These are phyloP conservation scores for Promerops cafer DNA, from an alignment of 2,113 vertebrate genomes.

Conservation along the genomic window DNA sequence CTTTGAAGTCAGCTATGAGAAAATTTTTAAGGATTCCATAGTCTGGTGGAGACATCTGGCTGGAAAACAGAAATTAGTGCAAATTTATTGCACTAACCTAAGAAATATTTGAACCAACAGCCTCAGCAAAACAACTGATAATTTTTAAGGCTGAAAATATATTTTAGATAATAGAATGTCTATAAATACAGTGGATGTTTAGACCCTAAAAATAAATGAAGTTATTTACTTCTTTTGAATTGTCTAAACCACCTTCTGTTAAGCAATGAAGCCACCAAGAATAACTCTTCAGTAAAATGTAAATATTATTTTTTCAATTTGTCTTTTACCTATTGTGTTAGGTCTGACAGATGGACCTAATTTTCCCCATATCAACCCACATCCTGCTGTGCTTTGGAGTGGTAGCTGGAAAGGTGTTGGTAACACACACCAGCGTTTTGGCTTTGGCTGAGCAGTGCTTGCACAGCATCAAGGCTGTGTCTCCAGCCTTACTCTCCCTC, in stretches of 20 bases:
- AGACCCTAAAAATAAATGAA: neutral
- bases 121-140: neutral
- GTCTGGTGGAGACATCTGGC: constrained; percentile 39
- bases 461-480: neutral
- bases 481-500: neutral
- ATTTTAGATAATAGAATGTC: neutral
- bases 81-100: neutral
- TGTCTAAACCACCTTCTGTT: neutral
- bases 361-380: neutral
- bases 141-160: neutral
- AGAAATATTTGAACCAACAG: neutral
- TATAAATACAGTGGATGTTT: neutral
- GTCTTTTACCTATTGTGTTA: neutral
- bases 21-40: constrained; percentile 21
- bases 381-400: neutral
- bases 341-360: neutral
- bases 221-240: neutral
- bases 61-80: constrained; percentile 24
- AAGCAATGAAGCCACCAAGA: fast-evolving
- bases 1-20: neutral
- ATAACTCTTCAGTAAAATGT: neutral
- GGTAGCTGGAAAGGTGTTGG: neutral
- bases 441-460: neutral
- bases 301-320: neutral
- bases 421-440: neutral